Evolutionary conservation across 2,797 vertebrate genomes (phyloP), one percentile per base, ranked within the genome.

Genomic region (Siniperca obscura): DNA sequence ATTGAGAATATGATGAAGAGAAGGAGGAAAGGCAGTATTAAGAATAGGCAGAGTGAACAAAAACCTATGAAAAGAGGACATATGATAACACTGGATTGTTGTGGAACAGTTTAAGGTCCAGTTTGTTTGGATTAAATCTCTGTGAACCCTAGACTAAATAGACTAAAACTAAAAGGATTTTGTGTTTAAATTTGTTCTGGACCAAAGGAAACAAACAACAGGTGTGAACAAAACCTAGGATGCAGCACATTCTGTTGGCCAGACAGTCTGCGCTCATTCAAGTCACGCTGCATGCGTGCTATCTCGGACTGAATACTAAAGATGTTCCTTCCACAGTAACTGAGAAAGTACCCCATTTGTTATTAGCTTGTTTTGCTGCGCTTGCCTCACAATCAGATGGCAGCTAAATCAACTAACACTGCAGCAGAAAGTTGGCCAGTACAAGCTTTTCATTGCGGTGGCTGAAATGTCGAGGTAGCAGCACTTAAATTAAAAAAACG

Each of bases 251-350:
- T 60, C 21, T 13, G 44, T 3, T 25, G 62, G 30, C 72, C 38
- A 40, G 50, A 76, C 67, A n/a, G 34, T 59, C 38, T 0, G 46
- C 3, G 73, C 67, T 78, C 60, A 52, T 74, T 78, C 52, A 11
- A 67, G 83, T 84, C 70, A 40, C 3, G 25, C 67, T 57, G 74
- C 4, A 0, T n/a, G 70, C 10, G 2, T 25, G 66, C 57, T 0
- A 14, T 6, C 64, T 66, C 67, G 17, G 42, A 27, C 69, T 67
- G 64, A 81, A 88, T 80, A 80, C 80, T 78, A 67, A 89, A 70
- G 69, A 74, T 21, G 52, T 50, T 74, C 36, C 57, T 44, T 27
- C 27, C 46, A 71, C 69, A 16, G 40, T 1, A 7, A 57, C 68
- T 22, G 50, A 71, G 59, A 9, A 42, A 7, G 21, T 2, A 22